Evolutionary conservation across 1,140 invertebrate species (phyloP).

Genomic region (Trichogramma pretiosum): DNA sequence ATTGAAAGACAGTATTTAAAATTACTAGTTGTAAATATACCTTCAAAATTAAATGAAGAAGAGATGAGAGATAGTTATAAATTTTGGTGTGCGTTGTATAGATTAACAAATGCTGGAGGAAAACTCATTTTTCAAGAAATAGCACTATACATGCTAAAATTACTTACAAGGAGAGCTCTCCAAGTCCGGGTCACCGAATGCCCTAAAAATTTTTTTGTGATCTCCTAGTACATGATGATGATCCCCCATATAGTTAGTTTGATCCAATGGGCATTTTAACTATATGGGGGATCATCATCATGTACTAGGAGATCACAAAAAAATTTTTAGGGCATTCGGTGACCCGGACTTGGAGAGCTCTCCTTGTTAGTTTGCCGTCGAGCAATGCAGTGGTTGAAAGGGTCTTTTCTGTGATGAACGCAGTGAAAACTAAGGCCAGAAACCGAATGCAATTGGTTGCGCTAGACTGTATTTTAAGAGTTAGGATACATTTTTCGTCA

Average conservation of each 20-base stretch:
- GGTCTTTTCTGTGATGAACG: slow-evolving; percentile 19
- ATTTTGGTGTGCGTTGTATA: slow-evolving; percentile 22
- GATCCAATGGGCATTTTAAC: too few species aligned
- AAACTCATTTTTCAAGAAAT: slow-evolving; percentile 21
- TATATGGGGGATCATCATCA: too few species aligned
- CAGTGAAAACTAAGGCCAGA: slow-evolving; percentile 16
- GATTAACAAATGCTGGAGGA: slow-evolving; percentile 19
- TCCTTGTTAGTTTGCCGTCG: slow-evolving; percentile 2
- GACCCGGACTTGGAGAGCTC: too few species aligned
- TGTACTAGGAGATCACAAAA: too few species aligned
- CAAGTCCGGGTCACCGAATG: too few species aligned
- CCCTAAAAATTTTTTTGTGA: too few species aligned
- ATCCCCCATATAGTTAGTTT: too few species aligned
- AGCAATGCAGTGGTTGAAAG: slow-evolving; percentile 14
- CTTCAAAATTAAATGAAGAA: too few species aligned
- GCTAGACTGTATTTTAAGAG: slow-evolving; percentile 12
- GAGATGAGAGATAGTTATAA: slow-evolving; percentile 4
- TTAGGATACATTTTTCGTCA: slow-evolving; percentile 13
- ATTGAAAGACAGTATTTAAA: slow-evolving; percentile 23
- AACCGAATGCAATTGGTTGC: slow-evolving; percentile 15
- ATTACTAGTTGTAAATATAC: slow-evolving; percentile 15
- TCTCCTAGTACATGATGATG: too few species aligned
- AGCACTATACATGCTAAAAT: slow-evolving; percentile 2
- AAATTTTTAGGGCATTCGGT: too few species aligned
- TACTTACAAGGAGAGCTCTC: too few species aligned